Evolutionary conservation across 2,113 vertebrate genomes (phyloP), one percentile per base, ranked within the genome.

Genomic region (Cairina moschata): DNA sequence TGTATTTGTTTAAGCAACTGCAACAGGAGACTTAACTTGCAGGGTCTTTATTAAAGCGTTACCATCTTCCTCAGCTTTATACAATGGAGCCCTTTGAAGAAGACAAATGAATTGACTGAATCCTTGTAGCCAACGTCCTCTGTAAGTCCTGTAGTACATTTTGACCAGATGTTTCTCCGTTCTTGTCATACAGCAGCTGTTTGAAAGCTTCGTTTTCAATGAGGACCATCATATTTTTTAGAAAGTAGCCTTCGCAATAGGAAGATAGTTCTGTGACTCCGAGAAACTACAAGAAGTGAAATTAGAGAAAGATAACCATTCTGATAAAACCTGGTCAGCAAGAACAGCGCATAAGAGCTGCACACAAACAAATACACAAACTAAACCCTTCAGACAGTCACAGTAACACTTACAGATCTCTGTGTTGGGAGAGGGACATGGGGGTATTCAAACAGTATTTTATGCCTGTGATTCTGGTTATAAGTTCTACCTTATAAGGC

Each of bases 151-250:
- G 98, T 44, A 99, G 98, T 85, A 99, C 98, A 52, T 99, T 98
- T 34, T 97, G 98, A 96, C 98, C 98, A 2, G 98, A 97, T 11
- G 98, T 98, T 20, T 99, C 99, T 6, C 98, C 98, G 0, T 98
- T 98, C 31, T 98, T 97, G 93, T 99, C 99, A 32, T 99, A 99
- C 46, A 99, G 96, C 88, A 99, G 98, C 98, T 99, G 99, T 92
- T 99, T 99, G 97, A 99, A 99, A 1, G 99, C 98, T 98, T 99
- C 99, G 0, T 99, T 97, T 97, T 99, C 99, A 7, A 99, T 99
- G 80, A 99, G 98, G 81, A 99, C 98, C 94, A 99, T 98, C 99
- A 99, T 99, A 92, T 99, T 99, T 98, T 99, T 99, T 87, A 99
- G 98, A 93, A 99, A 99, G 98, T 99, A 99, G 95, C 99, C 99